Evolutionary conservation across 2,888 invertebrate genomes (phyloP).

Genomic region (Zaprionus bogoriensis): DNA sequence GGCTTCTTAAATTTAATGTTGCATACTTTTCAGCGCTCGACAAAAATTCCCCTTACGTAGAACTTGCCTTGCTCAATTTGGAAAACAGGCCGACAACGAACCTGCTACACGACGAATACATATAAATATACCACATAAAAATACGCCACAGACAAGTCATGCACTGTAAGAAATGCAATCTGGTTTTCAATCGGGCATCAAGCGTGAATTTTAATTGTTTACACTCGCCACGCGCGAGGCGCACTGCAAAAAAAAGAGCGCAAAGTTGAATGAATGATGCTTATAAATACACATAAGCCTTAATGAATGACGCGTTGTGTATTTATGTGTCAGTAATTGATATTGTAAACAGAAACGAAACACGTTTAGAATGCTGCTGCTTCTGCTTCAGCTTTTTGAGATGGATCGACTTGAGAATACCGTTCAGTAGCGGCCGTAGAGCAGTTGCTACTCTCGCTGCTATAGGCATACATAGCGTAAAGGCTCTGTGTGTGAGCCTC

Average conservation of each 20-base stretch:
- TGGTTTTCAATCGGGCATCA: no score
- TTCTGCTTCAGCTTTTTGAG: not conserved
- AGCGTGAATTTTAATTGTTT: not conserved
- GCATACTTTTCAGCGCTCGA: conserved; percentile 19
- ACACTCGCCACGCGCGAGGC: conserved; percentile 7
- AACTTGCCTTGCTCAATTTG: no score
- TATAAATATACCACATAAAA: no score
- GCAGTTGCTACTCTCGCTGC: conserved; percentile 5
- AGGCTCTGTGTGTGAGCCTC: no score
- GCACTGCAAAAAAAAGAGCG: conserved; percentile 1
- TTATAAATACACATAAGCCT: conserved; percentile 9
- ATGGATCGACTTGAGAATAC: not conserved
- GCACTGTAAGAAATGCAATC: no score
- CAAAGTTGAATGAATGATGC: conserved; percentile 16
- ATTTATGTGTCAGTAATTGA: conserved; percentile 12
- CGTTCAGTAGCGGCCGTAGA: not conserved
- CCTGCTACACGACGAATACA: no score
- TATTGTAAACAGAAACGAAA: conserved; percentile 14
- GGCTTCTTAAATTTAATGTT: not conserved
- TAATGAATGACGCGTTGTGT: conserved; percentile 22
- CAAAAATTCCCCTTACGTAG: not conserved
- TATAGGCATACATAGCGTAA: no score
- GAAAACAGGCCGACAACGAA: no score
- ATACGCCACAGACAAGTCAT: no score
- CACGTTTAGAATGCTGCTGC: conserved; percentile 5